A percentile compares a stretch with the other conserved stretches of the same genome.
Evolutionary conservation across 2,113 vertebrate species (phyloP).

Genomic region (Agapornis roseicollis): DNA sequence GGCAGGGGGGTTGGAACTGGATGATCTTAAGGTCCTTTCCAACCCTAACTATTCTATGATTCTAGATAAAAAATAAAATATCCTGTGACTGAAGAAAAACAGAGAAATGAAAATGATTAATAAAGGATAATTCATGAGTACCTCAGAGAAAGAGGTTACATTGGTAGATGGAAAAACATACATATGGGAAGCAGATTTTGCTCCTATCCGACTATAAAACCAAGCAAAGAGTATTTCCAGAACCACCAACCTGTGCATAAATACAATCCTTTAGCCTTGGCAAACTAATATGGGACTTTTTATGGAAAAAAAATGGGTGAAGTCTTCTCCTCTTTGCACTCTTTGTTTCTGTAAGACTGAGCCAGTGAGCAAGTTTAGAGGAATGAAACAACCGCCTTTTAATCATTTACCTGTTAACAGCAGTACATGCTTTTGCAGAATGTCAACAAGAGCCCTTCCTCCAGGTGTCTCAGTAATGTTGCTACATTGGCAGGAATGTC

Average conservation of each 20-base stretch:
- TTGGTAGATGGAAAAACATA: background rate
- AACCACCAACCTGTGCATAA: background rate
- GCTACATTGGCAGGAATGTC: background rate
- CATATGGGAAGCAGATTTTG: background rate
- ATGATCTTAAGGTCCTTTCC: no score
- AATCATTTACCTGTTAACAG: background rate
- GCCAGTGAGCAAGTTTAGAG: background rate
- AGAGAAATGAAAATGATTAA: background rate
- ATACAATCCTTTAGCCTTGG: background rate
- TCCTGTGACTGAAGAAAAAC: background rate
- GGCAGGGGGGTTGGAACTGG: no score
- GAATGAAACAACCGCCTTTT: background rate
- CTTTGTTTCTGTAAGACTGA: background rate
- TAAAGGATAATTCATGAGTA: background rate
- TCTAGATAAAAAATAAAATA: constrained; percentile 17
- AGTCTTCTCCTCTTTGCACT: background rate
- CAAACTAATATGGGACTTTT: background rate
- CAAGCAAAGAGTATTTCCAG: background rate
- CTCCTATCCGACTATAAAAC: background rate
- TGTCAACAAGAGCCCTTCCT: background rate
- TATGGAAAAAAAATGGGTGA: background rate
- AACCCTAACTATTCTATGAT: no score
- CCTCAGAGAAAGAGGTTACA: background rate
- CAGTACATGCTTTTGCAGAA: background rate
- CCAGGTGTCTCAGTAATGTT: background rate